phyloP scores from a whole-genome alignment of 2,888 invertebrate genomes.

The Epinotia nisella region DNA sequence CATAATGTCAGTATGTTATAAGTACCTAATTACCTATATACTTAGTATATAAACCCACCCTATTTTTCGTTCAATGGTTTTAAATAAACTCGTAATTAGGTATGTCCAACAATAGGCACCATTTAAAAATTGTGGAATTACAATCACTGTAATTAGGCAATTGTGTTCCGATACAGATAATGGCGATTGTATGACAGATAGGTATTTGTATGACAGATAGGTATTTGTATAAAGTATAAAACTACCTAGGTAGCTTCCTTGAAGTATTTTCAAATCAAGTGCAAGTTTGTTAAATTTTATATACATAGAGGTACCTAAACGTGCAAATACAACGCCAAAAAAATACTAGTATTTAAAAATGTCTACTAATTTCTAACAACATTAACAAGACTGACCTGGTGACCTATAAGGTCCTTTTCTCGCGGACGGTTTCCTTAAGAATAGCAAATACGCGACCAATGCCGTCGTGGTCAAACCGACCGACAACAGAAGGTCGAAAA shows the following conservation, averaged over 20 bases:
- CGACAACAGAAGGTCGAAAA: slow-evolving; percentile 68
- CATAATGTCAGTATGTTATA: not conserved
- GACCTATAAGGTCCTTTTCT: slow-evolving; percentile 61
- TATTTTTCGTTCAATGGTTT: not conserved
- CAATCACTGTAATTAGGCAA: not conserved
- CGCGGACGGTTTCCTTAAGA: slow-evolving; percentile 60
- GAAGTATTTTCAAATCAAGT: too few relatives aligned
- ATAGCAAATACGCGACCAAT: slow-evolving; percentile 68
- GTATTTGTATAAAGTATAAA: too few relatives aligned
- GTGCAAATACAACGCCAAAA: not conserved
- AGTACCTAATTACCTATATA: too few relatives aligned
- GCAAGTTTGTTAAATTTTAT: too few relatives aligned
- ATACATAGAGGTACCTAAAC: too few relatives aligned
- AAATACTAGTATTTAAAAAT: too few relatives aligned
- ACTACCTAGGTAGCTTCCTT: too few relatives aligned
- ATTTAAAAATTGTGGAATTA: not conserved
- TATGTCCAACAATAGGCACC: not conserved
- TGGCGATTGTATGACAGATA: too few relatives aligned
- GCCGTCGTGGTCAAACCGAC: slow-evolving; percentile 67
- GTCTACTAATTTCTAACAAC: not conserved
- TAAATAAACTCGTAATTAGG: not conserved
- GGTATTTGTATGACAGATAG: too few relatives aligned
- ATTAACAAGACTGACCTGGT: slow-evolving; percentile 61
- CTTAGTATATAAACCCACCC: too few relatives aligned
- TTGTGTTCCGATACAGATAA: too few relatives aligned